Percentiles rank a stretch among this genome's conserved stretches.
Evolutionary conservation across 2,113 vertebrate species (phyloP).

Genomic region (Alexandromys fortis): DNA sequence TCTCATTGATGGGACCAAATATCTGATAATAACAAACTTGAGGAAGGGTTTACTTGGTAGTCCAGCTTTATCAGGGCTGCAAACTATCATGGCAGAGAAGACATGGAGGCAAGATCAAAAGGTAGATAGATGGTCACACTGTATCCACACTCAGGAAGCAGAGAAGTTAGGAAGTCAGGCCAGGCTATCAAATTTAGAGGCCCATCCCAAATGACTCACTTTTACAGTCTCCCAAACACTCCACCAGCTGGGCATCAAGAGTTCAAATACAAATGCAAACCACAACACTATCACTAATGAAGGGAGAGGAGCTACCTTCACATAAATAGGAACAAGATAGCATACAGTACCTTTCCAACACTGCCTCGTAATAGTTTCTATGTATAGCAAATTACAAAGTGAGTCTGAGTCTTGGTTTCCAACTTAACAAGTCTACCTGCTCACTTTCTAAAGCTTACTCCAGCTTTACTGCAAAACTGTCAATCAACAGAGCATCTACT

Average conservation of each 20-base stretch:
- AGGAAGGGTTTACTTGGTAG: background rate
- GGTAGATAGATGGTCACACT: background rate
- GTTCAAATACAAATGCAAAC: background rate
- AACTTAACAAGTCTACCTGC: background rate
- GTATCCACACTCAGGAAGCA: background rate
- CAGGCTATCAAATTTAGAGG: too few relatives aligned
- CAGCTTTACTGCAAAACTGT: background rate
- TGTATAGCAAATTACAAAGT: slow-evolving; percentile 42
- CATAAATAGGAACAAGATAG: background rate
- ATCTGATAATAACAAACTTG: background rate
- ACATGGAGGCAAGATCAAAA: background rate
- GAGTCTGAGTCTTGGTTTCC: background rate
- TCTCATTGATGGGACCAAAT: background rate
- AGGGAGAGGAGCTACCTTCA: background rate
- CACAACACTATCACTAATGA: background rate
- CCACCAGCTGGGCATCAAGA: background rate
- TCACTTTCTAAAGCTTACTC: background rate
- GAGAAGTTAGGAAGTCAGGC: background rate
- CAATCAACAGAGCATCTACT: background rate
- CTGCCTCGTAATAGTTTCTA: background rate
- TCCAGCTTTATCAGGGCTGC: background rate
- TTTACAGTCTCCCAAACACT: background rate
- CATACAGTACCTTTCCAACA: slow-evolving; percentile 10
- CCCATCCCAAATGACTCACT: background rate
- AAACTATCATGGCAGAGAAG: background rate